Evolutionary conservation across 2,797 vertebrate species (phyloP).

Genomic region (Clangula hyemalis): DNA sequence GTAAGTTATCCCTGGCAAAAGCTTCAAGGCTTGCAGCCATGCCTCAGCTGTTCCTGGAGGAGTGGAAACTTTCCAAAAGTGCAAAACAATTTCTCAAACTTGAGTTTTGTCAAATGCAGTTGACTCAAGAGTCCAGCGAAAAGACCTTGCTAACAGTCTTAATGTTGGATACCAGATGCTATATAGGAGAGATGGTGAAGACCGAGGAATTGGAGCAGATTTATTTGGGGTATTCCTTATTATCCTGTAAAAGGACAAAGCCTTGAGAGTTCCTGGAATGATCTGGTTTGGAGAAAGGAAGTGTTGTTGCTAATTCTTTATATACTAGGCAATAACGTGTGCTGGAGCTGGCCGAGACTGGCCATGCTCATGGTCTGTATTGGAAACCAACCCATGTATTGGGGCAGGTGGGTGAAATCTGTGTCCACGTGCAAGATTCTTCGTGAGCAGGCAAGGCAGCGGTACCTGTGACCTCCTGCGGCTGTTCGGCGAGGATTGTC

Average conservation of each 20-base stretch:
- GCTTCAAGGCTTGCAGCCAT: background rate
- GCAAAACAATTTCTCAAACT: background rate
- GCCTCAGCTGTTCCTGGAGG: background rate
- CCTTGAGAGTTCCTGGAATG: rapidly evolving
- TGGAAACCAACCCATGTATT: rapidly evolving
- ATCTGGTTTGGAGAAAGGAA: background rate
- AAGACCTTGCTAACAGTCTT: background rate
- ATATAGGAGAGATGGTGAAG: rapidly evolving
- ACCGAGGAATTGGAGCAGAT: background rate
- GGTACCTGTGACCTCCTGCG: background rate
- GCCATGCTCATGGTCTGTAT: rapidly evolving
- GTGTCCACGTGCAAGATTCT: background rate
- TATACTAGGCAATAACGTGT: rapidly evolving
- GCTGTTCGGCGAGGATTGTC: background rate
- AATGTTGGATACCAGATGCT: too few relatives aligned
- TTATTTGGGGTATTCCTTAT: rapidly evolving
- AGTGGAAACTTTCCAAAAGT: background rate
- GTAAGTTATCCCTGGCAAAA: background rate
- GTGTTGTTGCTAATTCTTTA: rapidly evolving
- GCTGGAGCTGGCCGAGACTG: background rate
- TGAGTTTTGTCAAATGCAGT: rapidly evolving
- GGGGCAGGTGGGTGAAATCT: background rate
- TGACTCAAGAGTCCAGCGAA: rapidly evolving
- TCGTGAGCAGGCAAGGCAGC: background rate
- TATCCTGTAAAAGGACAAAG: background rate